Conservation (phyloP, 2,797 vertebrate genomes). For the Artibeus jamaicensis region DNA sequence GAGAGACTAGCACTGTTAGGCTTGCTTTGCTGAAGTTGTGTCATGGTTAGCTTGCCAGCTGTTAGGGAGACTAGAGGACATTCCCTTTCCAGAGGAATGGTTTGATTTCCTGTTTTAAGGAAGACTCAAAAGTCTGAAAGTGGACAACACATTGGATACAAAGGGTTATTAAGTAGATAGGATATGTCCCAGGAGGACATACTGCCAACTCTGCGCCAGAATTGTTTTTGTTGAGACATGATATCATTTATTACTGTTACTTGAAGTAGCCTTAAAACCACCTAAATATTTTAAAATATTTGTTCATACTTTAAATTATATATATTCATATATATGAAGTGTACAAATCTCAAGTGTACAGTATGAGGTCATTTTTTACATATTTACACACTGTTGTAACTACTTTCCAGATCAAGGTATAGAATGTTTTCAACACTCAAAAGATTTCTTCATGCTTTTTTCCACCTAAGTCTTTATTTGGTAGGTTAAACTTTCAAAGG, state of each 20-base stretch:
- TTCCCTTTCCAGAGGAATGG: not conserved
- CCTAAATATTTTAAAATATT: not conserved
- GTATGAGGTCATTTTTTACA: not conserved
- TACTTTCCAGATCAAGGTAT: not conserved
- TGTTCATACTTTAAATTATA: not conserved
- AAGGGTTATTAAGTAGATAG: not conserved
- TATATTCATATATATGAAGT: not conserved
- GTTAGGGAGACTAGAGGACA: not conserved
- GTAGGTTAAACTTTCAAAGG: not conserved
- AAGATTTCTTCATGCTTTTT: not conserved
- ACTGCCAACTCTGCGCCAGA: not conserved
- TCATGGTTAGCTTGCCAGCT: not conserved
- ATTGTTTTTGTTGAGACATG: not conserved
- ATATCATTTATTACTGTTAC: not conserved
- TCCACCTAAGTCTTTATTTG: not conserved
- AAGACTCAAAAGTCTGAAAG: not conserved
- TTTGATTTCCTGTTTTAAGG: not conserved
- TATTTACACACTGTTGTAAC: not conserved
- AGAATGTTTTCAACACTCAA: not conserved
- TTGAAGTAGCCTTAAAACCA: not conserved
- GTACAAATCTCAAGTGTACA: not conserved
- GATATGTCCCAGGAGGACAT: not conserved
- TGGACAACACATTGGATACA: not conserved
- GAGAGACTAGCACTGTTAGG: not conserved
- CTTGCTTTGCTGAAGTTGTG: not conserved